Evolutionary conservation across 2,797 vertebrate species (phyloP), one percentile per base, ranked within the genome.

Genomic region (Kryptopterus vitreolus): DNA sequence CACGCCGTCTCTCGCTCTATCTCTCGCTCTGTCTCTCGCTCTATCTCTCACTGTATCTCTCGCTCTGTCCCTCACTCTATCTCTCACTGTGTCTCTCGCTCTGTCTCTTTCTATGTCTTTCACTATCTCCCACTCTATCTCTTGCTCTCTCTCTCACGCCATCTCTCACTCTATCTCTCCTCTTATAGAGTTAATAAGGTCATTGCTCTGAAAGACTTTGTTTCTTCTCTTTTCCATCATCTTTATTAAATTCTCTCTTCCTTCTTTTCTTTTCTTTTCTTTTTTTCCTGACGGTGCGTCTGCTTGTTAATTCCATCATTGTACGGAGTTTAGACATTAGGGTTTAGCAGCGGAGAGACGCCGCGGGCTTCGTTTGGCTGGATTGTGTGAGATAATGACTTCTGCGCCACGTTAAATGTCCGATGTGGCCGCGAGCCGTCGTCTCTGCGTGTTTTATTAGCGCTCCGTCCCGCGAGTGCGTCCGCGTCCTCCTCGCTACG

Each of bases 341-440:
- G 10, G 35, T 24, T 24, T 48, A 24, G 65, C 65, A 43, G 46
- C 24, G 50, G 43, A 52, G 10, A 20, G 46, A 20, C 18, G 1
- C 68, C 68, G 3, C 8, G 48, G 9, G 68, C 68, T 31, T 24
- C 26, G 10, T 31, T 48, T 52, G 7, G 2, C 65, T 31, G 3
- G 20, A 70, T 50, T 12, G 46, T 52, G 46, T 52, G 68, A 52
- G 68, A 70, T 70, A 70, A 70, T 70, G 68, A 16, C 46, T 52
- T 31, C 68, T 70, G 38, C 2, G 9, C 5, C 65, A 48, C 3
- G 26, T 12, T 70, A 69, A 70, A 52, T 52, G 46, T 70, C 46
- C 68, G 26, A 70, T 52, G 20, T 29, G 46, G 68, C 68, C 48
- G 9, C 50, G 46, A 52, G 46, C 68, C 16, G 12, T 16, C 6